Evolutionary conservation across 2,113 vertebrate genomes (phyloP).

Genomic region (Hymenochirus boettgeri): DNA sequence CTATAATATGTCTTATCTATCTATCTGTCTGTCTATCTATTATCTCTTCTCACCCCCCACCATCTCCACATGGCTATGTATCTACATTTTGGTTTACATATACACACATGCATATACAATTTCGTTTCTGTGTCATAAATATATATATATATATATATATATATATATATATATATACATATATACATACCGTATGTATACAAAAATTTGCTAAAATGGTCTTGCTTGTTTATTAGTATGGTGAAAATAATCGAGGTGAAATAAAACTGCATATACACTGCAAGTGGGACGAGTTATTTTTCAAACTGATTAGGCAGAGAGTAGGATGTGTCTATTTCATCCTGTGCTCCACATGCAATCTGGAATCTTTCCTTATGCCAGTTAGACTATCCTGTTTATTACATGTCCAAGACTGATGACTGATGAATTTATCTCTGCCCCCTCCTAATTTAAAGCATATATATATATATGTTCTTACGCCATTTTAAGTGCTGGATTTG

Average conservation of each 20-base stretch:
- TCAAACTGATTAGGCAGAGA: conserved; percentile 13
- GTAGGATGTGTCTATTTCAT: not conserved
- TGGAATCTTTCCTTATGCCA: conserved; percentile 8
- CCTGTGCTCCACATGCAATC: conserved; percentile 9
- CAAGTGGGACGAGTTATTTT: conserved; percentile 2
- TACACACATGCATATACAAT: no score
- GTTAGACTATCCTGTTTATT: conserved; percentile 21
- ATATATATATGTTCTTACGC: conserved; percentile 20
- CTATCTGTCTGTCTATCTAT: not conserved
- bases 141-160: no score
- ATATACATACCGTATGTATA: no score
- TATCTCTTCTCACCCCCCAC: not conserved
- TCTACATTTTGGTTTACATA: no score
- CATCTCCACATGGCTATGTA: no score
- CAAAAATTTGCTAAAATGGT: no score
- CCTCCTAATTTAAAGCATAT: not conserved
- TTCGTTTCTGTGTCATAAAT: no score
- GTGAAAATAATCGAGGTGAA: not conserved
- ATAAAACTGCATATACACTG: not conserved
- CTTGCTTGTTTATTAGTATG: not conserved
- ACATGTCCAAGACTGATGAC: conserved; percentile 4
- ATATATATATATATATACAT: no score
- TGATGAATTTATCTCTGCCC: not conserved
- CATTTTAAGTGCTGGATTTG: conserved; percentile 36
- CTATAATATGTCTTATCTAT: not conserved